phyloP scores from a whole-genome alignment of 53 echinoderm and acorn worm genomes.

The Henricia sp. region DNA sequence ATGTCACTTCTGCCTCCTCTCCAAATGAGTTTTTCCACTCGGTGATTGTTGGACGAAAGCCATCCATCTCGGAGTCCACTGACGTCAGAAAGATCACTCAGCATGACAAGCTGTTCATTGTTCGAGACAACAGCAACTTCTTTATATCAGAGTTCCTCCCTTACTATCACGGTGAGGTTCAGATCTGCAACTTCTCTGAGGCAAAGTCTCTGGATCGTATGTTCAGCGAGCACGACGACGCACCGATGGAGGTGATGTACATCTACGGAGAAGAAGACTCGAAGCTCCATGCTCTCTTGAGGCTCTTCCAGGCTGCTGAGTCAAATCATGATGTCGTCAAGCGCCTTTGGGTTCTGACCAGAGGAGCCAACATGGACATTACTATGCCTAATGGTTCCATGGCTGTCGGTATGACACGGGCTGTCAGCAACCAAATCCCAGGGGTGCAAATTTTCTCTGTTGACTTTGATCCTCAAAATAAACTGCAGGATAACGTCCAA shows the following conservation, averaged over 20 bases:
- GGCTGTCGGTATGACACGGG: conserved; percentile 55
- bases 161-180: conserved; percentile 34
- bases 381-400: not conserved
- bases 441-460: conserved; percentile 38
- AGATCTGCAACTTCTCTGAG: conserved; percentile 47
- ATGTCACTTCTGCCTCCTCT: conserved; percentile 78
- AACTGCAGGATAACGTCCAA: conserved; percentile 30
- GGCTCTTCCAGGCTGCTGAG: conserved; percentile 50
- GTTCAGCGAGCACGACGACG: conserved; percentile 25
- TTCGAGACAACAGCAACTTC: conserved; percentile 51
- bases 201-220: conserved; percentile 28
- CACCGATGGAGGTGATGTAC: conserved; percentile 56
- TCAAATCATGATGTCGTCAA: conserved; percentile 31
- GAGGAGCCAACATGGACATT: conserved; percentile 34
- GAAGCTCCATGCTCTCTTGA: conserved; percentile 39
- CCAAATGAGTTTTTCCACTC: conserved; percentile 89
- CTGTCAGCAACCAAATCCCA: conserved; percentile 52
- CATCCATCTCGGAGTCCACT: conserved; percentile 18
- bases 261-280: conserved; percentile 56
- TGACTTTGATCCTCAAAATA: conserved; percentile 40
- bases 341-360: conserved; percentile 48
- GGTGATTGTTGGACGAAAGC: conserved; percentile 79
- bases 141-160: conserved; percentile 42
- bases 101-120: conserved; percentile 45
- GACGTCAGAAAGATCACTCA: not conserved